A percentile compares a stretch with the other conserved stretches of the same genome.
These are phyloP conservation scores for Actinostola sp. DNA, from an alignment of 92 coral and sea anemone species.

Conservation along the genomic window DNA sequence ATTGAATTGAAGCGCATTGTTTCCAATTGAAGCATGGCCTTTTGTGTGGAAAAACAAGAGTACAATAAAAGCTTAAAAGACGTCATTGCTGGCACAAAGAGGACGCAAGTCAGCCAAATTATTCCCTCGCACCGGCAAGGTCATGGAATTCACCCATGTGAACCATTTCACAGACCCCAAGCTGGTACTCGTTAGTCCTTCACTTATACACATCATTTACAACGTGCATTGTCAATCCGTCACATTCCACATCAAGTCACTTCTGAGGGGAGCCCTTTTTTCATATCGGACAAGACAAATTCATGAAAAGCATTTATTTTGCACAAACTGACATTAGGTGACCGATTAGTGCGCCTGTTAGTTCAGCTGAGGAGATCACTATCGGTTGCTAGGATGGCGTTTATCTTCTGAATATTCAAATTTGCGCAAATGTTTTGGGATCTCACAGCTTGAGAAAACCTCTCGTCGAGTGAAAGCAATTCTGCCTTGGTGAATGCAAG, in stretches of 20 bases:
- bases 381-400: slow-evolving; percentile 58
- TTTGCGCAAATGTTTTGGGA: slow-evolving; percentile 8
- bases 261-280: background rate
- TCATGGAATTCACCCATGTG: slow-evolving; percentile 26
- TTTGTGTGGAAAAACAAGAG: slow-evolving; percentile 64
- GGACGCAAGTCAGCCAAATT: slow-evolving; percentile 16
- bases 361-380: slow-evolving; percentile 60
- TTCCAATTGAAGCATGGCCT: slow-evolving; percentile 67
- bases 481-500: background rate
- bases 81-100: slow-evolving; percentile 22
- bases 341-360: slow-evolving; percentile 52
- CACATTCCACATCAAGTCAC: background rate
- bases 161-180: slow-evolving; percentile 14
- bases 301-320: slow-evolving; percentile 41
- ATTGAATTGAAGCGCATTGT: slow-evolving; percentile 58
- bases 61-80: slow-evolving; percentile 54
- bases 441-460: slow-evolving; percentile 33
- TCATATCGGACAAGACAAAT: slow-evolving; percentile 28
- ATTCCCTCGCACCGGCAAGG: slow-evolving; percentile 30
- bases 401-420: slow-evolving; percentile 61
- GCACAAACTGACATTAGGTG: slow-evolving; percentile 47
- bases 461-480: slow-evolving; percentile 6
- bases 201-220: background rate
- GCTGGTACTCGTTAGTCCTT: background rate
- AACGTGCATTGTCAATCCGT: slow-evolving; percentile 6